These are phyloP conservation scores for Periophthalmus modestus DNA, from an alignment of 2,113 vertebrate genomes.

Conservation along the genomic window DNA sequence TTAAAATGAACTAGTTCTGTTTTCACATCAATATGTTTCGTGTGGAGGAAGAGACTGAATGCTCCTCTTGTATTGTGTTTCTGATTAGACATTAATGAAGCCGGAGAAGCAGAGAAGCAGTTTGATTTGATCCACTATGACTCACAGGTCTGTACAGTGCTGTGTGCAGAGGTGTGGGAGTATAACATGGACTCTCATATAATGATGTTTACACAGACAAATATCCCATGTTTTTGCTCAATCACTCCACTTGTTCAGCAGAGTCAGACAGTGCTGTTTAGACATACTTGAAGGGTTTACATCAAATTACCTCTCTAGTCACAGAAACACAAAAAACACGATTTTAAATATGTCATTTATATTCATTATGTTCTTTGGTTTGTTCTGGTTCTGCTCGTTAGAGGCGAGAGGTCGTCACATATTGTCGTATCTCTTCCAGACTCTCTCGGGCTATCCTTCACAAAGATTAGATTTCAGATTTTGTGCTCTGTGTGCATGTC, in stretches of 20 bases:
- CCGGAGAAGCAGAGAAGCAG: background rate
- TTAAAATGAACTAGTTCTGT: no score
- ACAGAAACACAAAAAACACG: background rate
- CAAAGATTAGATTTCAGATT: no score
- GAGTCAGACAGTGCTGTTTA: background rate
- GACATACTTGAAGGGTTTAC: slow-evolving; percentile 7
- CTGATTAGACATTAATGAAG: background rate
- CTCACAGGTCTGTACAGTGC: background rate
- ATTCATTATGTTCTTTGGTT: background rate
- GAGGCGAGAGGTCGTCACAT: no score
- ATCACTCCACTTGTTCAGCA: slow-evolving; percentile 13
- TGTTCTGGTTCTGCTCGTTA: no score
- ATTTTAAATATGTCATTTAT: background rate
- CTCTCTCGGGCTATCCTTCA: no score
- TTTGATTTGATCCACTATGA: background rate
- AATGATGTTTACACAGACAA: slow-evolving; percentile 16
- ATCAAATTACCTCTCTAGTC: background rate
- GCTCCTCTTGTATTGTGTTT: background rate
- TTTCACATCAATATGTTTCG: no score
- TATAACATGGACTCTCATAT: background rate
- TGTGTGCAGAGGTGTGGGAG: background rate
- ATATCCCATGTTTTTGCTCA: slow-evolving; percentile 29
- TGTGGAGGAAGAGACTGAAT: background rate
- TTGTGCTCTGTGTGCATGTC: no score
- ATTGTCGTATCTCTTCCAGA: no score